phyloP scores from a whole-genome alignment of 2,797 vertebrate species.

The Anguilla pacifica region DNA sequence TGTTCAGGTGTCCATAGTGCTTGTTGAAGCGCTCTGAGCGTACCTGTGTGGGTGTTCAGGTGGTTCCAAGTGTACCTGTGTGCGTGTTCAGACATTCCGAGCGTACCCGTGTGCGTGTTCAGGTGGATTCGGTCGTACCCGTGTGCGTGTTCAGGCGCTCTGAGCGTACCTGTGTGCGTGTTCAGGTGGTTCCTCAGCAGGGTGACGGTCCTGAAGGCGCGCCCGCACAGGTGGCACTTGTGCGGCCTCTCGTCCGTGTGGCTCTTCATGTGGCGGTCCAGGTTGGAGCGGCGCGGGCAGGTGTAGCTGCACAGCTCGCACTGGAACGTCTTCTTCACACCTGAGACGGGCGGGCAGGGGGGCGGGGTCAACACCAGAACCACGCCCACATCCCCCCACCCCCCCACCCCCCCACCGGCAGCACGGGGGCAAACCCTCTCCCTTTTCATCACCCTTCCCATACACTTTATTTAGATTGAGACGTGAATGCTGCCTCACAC shows the following conservation, averaged over 20 bases:
- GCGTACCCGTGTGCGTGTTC: constrained; percentile 81
- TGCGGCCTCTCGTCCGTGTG: constrained; percentile 98
- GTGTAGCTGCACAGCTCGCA: constrained; percentile 98
- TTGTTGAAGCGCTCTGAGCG: no score
- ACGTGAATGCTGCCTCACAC: no score
- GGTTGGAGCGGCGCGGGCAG: constrained; percentile 92
- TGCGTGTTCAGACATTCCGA: not conserved
- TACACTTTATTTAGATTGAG: no score
- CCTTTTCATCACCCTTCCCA: no score
- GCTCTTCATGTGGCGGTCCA: constrained; percentile 99
- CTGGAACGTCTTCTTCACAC: constrained; percentile 99
- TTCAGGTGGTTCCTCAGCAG: constrained; percentile 97
- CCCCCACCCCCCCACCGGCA: not conserved
- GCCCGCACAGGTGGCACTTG: constrained; percentile 95
- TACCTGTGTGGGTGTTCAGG: constrained; percentile 69
- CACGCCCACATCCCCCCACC: not conserved
- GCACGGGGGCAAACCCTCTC: not conserved
- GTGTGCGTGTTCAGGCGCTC: no score
- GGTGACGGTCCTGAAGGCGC: constrained; percentile 96
- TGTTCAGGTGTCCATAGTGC: no score
- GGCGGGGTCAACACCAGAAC: not conserved
- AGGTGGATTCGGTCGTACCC: no score
- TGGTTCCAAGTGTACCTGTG: not conserved
- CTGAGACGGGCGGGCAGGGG: constrained; percentile 57
- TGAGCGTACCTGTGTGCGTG: constrained; percentile 60